Percentiles rank a stretch among this genome's conserved stretches.
Conservation (phyloP, 1,140 invertebrate species). For the Ips nitidus region DNA sequence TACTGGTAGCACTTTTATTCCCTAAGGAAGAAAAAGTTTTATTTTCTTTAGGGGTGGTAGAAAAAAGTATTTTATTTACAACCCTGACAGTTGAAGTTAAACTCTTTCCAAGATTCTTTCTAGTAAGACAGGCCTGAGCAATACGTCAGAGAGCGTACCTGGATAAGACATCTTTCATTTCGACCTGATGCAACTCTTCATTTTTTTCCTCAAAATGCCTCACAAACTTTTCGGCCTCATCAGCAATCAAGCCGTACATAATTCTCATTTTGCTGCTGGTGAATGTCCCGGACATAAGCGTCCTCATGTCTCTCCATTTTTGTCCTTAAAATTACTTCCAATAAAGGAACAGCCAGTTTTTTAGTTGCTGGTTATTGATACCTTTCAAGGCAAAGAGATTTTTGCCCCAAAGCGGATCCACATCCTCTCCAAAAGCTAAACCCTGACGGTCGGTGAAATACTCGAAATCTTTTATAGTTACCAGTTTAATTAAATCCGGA, state of each 20-base stretch:
- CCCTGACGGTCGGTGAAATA: slow-evolving; percentile 60
- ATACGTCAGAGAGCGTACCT: background rate
- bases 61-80: no score
- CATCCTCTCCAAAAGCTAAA: slow-evolving; percentile 51
- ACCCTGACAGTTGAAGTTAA: no score
- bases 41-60: no score
- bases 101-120: no score
- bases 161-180: slow-evolving; percentile 29
- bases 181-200: slow-evolving; percentile 26
- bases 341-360: background rate
- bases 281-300: slow-evolving; percentile 51
- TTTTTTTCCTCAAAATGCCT: slow-evolving; percentile 40
- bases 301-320: slow-evolving; percentile 51
- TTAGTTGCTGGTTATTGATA: slow-evolving; percentile 26
- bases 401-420: slow-evolving; percentile 58
- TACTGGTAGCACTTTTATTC: no score
- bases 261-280: slow-evolving; percentile 51
- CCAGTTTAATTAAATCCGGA: slow-evolving; percentile 61
- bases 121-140: no score
- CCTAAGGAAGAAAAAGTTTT: no score
- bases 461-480: slow-evolving; percentile 67
- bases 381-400: slow-evolving; percentile 59
- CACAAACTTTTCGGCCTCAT: slow-evolving; percentile 44
- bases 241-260: slow-evolving; percentile 47
- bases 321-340: slow-evolving; percentile 38